Evolutionary conservation across 2,113 vertebrate species (phyloP), one percentile per base, ranked within the genome.

Genomic region (Sander vitreus): DNA sequence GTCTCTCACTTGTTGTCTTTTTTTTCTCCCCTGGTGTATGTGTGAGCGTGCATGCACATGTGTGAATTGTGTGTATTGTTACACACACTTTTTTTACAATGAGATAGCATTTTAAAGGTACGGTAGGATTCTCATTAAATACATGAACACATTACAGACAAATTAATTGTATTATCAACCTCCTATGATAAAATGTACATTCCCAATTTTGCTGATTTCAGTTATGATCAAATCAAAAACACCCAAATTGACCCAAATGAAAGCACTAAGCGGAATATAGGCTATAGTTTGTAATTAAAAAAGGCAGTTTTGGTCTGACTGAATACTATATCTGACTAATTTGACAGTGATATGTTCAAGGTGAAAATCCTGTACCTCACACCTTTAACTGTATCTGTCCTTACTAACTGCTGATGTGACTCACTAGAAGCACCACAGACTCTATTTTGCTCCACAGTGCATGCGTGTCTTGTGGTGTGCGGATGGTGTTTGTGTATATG

Each of bases 21-120:
- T 66, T 33, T 68, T 14, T 48, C 51, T 50, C 51, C 60, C 43
- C 30, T 33, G 55, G 59, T 87, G 50, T 86, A 23, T 58, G 59
- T 85, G 83, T 84, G 81, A 84, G 75, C 66, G 54, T 83, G 86
- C 78, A 76, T 81, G 77, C 62, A 75, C 74, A 76, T 84, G 70
- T 84, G 74, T 84, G 79, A 80, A 78, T 14, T 63, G 59, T 79
- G 53, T 80, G 25, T 78, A n/a, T 59, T 73, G 13, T 78, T 45
- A 55, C 60, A 76, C 62, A 76, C 39, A 78, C 33, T 66, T 71
- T 74, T 57, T 43, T 68, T 62, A 45, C 69, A 50, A 70, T 12
- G 50, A 88, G 73, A 91, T 85, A 23, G 45, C 80, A 71, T 18
- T 78, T 88, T 76, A 90, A 89, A 85, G 90, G 86, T 89, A 47